Evolutionary conservation across 1,140 invertebrate genomes (phyloP).

Genomic region (Cecropterus lyciades): DNA sequence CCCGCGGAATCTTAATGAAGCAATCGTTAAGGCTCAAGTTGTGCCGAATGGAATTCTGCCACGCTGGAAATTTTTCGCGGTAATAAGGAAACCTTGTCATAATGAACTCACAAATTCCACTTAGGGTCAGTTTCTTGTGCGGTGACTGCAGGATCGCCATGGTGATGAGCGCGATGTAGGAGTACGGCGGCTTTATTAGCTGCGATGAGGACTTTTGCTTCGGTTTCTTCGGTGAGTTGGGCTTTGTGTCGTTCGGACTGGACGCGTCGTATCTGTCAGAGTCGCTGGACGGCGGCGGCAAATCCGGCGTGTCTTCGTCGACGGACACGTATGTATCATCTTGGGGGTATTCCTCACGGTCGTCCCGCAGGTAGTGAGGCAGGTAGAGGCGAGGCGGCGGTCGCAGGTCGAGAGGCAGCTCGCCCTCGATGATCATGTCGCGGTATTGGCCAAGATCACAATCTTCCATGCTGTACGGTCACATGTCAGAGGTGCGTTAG

Average conservation of each 20-base stretch:
- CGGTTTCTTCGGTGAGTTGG: conserved; percentile 70
- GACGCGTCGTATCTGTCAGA: conserved; percentile 74
- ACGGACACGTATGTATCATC: conserved; percentile 78
- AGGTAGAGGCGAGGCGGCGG: conserved; percentile 74
- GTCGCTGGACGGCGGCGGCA: conserved; percentile 70
- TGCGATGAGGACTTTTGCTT: conserved; percentile 75
- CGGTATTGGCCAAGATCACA: conserved; percentile 75
- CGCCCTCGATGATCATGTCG: conserved; percentile 80
- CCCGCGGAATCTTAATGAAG: conserved; percentile 99
- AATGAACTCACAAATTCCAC: conserved; percentile 99
- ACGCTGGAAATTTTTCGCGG: conserved; percentile 96
- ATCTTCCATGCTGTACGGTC: conserved; percentile 75
- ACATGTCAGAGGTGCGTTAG: conserved; percentile 73
- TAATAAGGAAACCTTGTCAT: conserved; percentile 99
- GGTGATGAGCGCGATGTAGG: conserved; percentile 98
- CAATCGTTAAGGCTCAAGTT: conserved; percentile 99
- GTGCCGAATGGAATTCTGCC: conserved; percentile 99
- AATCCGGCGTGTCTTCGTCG: conserved; percentile 73
- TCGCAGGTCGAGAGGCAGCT: conserved; percentile 71
- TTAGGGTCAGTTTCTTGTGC: conserved; percentile 97
- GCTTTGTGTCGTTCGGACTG: conserved; percentile 66
- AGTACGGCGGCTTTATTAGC: conserved; percentile 95
- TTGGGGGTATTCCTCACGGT: conserved; percentile 63
- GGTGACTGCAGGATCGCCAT: conserved; percentile 99
- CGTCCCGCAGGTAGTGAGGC: conserved; percentile 71